Percentiles rank a stretch among this genome's conserved stretches.
Conservation (phyloP, 2,888 invertebrate genomes). For the Perizoma flavofasciatum region DNA sequence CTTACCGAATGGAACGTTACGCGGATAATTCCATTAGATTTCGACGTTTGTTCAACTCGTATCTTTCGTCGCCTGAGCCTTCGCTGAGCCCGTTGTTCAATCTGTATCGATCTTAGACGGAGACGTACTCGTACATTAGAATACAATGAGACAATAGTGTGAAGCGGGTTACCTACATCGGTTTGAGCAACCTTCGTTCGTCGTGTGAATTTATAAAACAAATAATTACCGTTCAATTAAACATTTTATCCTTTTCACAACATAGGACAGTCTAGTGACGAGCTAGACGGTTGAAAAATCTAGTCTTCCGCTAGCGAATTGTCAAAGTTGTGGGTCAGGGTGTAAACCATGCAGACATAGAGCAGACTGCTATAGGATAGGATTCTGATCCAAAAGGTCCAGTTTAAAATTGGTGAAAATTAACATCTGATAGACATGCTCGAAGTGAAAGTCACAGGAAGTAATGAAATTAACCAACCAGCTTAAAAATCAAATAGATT, state of each 20-base stretch:
- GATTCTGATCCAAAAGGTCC: too few relatives aligned
- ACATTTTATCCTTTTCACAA: conserved; percentile 23
- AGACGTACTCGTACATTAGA: conserved; percentile 15
- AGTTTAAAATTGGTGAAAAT: too few relatives aligned
- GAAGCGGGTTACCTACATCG: conserved; percentile 63
- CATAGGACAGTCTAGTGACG: neutral
- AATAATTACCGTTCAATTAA: conserved; percentile 38
- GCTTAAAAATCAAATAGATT: neutral
- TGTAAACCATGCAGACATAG: too few relatives aligned
- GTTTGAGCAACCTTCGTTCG: conserved; percentile 37
- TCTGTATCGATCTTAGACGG: conserved; percentile 26
- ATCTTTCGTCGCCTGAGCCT: conserved; percentile 3
- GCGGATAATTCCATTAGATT: neutral
- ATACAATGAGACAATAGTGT: conserved; percentile 55
- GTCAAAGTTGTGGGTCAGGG: too few relatives aligned
- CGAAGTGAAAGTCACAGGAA: too few relatives aligned
- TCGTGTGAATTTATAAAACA: conserved; percentile 47
- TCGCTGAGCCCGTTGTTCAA: conserved; percentile 3
- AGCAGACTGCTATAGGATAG: too few relatives aligned
- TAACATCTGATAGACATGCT: too few relatives aligned
- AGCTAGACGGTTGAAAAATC: too few relatives aligned
- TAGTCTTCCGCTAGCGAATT: too few relatives aligned
- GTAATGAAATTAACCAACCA: neutral
- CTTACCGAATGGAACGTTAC: too few relatives aligned
- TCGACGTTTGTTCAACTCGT: neutral